Evolutionary conservation across 1,140 invertebrate genomes (phyloP).

Genomic region (Drosophila sp.): DNA sequence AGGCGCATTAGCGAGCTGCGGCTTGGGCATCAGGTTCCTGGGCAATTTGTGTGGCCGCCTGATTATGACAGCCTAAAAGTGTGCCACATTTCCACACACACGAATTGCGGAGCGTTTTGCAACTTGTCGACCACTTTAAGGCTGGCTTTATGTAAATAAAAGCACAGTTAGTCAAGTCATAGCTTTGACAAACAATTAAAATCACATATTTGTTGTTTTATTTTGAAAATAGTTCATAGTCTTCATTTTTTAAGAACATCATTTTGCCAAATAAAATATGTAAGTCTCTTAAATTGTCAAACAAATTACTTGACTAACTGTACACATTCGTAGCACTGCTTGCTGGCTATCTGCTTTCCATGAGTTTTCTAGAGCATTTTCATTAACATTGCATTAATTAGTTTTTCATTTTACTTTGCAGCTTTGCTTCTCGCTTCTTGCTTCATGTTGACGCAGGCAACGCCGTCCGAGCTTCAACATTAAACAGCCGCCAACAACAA

Average conservation of each 20-base stretch:
- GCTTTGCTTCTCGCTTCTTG: slow-evolving; percentile 37
- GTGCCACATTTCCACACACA: slow-evolving; percentile 15
- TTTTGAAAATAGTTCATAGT: too few relatives aligned
- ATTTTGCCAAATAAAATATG: too few relatives aligned
- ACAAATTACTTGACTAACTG: too few relatives aligned
- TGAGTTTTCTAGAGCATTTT: slow-evolving; percentile 35
- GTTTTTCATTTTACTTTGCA: slow-evolving; percentile 61
- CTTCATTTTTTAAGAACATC: too few relatives aligned
- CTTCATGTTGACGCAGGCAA: slow-evolving; percentile 60
- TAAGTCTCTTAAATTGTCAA: too few relatives aligned
- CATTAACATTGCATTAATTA: slow-evolving; percentile 76
- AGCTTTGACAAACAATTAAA: too few relatives aligned
- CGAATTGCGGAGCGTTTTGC: background rate
- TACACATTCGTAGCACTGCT: background rate
- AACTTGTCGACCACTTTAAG: slow-evolving; percentile 11
- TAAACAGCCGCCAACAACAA: slow-evolving; percentile 48
- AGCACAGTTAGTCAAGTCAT: background rate
- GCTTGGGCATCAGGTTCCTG: slow-evolving; percentile 51
- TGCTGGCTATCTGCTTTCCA: slow-evolving; percentile 13
- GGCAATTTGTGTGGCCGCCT: slow-evolving; percentile 61
- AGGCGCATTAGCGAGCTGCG: slow-evolving; percentile 71
- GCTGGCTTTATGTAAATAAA: slow-evolving; percentile 38
- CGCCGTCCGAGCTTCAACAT: slow-evolving; percentile 34
- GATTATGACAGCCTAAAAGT: slow-evolving; percentile 64
- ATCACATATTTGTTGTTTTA: too few relatives aligned